Percentiles rank a stretch among this genome's conserved stretches.
These are phyloP conservation scores for Ganaspis sp. DNA, from an alignment of 1,140 invertebrate species.

Conservation along the genomic window DNA sequence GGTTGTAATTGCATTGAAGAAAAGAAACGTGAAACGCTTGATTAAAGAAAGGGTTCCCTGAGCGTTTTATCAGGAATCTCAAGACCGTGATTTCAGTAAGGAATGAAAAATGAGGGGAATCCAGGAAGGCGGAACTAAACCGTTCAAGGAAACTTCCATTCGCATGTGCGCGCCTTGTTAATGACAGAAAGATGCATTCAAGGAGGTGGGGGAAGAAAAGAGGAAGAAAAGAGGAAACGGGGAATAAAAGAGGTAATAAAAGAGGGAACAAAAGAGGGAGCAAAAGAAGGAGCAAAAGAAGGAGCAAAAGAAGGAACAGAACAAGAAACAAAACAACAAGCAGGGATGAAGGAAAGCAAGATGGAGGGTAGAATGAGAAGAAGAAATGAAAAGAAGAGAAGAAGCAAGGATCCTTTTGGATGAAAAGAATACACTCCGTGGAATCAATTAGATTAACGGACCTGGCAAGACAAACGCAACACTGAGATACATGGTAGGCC, in stretches of 20 bases:
- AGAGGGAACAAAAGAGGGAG: no score
- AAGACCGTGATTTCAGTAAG: background rate
- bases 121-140: constrained; percentile 20
- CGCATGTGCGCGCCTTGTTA: background rate
- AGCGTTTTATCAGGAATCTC: constrained; percentile 1
- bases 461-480: background rate
- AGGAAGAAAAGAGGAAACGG: background rate
- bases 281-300: no score
- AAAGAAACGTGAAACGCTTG: background rate
- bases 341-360: no score
- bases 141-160: background rate
- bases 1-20: no score
- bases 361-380: no score
- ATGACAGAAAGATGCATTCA: background rate
- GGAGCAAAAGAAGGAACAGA: no score
- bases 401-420: background rate
- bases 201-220: background rate
- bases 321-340: background rate
- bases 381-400: no score
- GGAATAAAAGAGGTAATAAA: no score
- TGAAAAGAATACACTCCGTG: background rate
- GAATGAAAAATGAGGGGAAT: constrained; percentile 10
- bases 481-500: background rate
- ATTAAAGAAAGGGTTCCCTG: background rate
- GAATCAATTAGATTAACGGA: constrained; percentile 27